phyloP scores from a whole-genome alignment of 2,797 vertebrate species.

The Gallinago solitaria region DNA sequence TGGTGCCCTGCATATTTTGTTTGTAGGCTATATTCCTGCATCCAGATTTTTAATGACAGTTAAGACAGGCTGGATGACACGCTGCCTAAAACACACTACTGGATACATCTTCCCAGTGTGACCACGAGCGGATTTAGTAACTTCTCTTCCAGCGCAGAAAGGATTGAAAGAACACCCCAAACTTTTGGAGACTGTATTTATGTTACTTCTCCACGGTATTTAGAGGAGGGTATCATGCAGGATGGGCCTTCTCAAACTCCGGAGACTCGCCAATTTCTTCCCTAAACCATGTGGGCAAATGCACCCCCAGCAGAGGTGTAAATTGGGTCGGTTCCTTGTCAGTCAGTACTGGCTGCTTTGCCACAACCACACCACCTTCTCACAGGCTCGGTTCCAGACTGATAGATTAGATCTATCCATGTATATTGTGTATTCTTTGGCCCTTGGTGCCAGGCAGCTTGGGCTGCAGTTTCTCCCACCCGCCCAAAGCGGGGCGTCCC shows the following conservation, averaged over 20 bases:
- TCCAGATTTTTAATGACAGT: not conserved
- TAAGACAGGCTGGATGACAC: not conserved
- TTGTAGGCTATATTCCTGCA: not conserved
- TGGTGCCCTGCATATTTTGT: not conserved
- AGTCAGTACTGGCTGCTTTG: not conserved
- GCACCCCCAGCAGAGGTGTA: no score
- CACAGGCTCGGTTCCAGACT: rapidly evolving
- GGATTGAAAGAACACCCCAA: not conserved
- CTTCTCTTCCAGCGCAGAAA: not conserved
- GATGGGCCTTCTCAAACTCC: not conserved
- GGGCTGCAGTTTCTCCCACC: not conserved
- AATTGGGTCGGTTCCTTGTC: rapidly evolving
- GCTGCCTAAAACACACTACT: not conserved
- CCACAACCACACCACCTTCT: not conserved
- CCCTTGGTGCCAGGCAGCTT: rapidly evolving
- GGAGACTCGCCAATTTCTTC: not conserved
- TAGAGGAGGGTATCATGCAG: not conserved
- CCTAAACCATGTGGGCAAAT: not conserved
- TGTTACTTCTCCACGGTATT: not conserved
- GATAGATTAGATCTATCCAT: no score
- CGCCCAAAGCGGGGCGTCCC: not conserved
- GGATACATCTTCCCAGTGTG: not conserved
- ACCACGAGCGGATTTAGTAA: not conserved
- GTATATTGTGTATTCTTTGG: not conserved
- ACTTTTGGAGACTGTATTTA: not conserved